Percentiles rank a stretch among this genome's conserved stretches.
phyloP scores from a whole-genome alignment of 2,113 vertebrate genomes.

The Prochilodus magdalenae region DNA sequence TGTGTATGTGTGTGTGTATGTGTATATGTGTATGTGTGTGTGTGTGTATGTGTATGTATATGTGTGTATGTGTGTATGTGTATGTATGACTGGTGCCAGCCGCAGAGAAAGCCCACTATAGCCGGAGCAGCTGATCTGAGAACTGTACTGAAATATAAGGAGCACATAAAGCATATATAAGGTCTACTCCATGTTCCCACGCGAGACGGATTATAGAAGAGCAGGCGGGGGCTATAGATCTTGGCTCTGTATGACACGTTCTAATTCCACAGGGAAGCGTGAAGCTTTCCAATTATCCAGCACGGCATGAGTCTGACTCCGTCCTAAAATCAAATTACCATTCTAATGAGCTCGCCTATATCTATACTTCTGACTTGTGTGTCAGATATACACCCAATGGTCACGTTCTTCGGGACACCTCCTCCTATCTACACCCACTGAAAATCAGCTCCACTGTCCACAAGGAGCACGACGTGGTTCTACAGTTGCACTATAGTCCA shows the following conservation, averaged over 20 bases:
- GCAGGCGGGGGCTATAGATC: neutral
- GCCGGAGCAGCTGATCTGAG: neutral
- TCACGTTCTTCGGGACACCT: too few species aligned
- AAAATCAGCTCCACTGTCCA: too few species aligned
- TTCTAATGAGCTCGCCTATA: conserved; percentile 33
- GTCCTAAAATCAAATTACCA: conserved; percentile 37
- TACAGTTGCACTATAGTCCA: too few species aligned
- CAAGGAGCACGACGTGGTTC: too few species aligned
- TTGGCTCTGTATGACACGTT: neutral
- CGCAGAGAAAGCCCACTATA: neutral
- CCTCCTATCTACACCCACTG: too few species aligned
- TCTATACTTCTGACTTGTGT: neutral
- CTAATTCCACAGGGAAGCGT: conserved; percentile 3
- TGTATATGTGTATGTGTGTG: too few species aligned
- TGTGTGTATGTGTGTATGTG: too few species aligned
- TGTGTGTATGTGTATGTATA: too few species aligned
- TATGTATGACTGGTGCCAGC: neutral
- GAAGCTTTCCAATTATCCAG: conserved; percentile 25
- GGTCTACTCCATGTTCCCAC: neutral
- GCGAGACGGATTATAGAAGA: neutral
- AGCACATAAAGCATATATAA: neutral
- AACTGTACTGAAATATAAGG: neutral
- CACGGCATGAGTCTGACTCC: neutral
- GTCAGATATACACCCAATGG: too few species aligned
- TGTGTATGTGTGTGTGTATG: too few species aligned